These are phyloP conservation scores for Drosophila atripex DNA, from an alignment of 2,888 invertebrate species.

Conservation along the genomic window DNA sequence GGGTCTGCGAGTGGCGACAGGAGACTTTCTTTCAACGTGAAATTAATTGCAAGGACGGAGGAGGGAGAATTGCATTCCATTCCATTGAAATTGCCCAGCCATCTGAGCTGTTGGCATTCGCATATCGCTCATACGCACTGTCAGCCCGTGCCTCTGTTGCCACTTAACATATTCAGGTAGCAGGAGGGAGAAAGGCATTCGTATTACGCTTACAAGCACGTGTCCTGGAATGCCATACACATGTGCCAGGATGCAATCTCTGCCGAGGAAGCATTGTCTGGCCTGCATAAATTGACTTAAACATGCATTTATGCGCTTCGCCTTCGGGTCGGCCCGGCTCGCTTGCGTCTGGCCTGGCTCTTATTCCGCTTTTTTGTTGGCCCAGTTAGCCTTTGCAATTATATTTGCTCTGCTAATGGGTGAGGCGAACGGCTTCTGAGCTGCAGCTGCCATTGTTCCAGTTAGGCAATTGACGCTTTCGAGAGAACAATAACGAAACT, in stretches of 20 bases:
- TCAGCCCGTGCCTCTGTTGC: conserved; percentile 9
- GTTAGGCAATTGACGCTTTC: conserved; percentile 54
- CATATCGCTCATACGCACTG: conserved; percentile 61
- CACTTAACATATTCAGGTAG: conserved; percentile 47
- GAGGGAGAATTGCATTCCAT: conserved; percentile 44
- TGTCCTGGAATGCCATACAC: conserved; percentile 25
- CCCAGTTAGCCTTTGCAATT: conserved; percentile 69
- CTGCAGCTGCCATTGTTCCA: conserved; percentile 60
- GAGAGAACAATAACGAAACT: conserved; percentile 40
- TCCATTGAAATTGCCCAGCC: conserved; percentile 28
- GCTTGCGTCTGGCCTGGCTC: conserved; percentile 10
- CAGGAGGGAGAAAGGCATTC: conserved; percentile 19
- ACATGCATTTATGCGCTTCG: conserved; percentile 51
- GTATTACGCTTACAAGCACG: conserved; percentile 54
- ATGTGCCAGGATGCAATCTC: conserved; percentile 38
- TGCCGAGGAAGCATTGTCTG: conserved; percentile 45
- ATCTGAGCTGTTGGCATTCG: conserved; percentile 30
- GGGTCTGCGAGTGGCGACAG: conserved; percentile 6
- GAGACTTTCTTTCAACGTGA: conserved; percentile 30
- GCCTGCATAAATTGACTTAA: conserved; percentile 53
- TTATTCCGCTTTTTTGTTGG: conserved; percentile 45
- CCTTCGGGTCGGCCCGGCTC: neutral
- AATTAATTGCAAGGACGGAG: conserved; percentile 32
- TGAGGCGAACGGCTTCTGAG: conserved; percentile 3
- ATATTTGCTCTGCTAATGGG: conserved; percentile 71